Conservation (phyloP, 2,113 vertebrate species). For the Passer montanus region DNA sequence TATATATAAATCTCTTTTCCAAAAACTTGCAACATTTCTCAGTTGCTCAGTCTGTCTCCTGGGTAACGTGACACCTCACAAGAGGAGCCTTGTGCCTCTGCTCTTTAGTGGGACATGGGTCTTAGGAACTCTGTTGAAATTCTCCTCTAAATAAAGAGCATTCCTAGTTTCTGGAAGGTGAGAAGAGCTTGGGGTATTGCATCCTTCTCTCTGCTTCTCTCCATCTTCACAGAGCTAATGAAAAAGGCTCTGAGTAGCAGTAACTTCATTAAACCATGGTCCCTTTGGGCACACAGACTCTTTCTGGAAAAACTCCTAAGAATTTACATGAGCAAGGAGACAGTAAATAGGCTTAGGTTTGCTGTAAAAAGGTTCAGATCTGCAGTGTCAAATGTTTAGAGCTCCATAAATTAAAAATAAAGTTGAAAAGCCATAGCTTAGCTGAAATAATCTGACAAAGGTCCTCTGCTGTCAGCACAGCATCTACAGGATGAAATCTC, state of each 20-base stretch:
- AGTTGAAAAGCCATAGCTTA: background rate
- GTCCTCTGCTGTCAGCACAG: background rate
- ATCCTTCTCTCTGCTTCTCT: background rate
- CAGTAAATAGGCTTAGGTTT: background rate
- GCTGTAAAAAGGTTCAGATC: background rate
- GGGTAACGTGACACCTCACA: slow-evolving; percentile 59
- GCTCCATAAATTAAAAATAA: background rate
- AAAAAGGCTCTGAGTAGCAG: background rate
- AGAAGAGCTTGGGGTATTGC: background rate
- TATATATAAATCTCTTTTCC: slow-evolving; percentile 61
- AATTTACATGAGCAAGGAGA: slow-evolving; percentile 14
- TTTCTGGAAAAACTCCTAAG: background rate
- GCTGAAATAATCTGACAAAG: background rate
- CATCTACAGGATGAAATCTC: background rate
- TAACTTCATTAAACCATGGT: background rate
- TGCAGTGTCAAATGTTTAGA: background rate
- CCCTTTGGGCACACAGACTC: background rate
- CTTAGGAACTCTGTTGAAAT: background rate
- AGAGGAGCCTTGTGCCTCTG: slow-evolving; percentile 52
- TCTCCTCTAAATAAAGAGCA: slow-evolving; percentile 8
- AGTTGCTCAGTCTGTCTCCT: slow-evolving; percentile 55
- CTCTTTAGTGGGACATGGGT: background rate
- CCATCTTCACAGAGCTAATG: background rate
- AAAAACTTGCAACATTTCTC: slow-evolving; percentile 57
- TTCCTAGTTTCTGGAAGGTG: slow-evolving; percentile 25